These are phyloP conservation scores for Siderastrea siderea DNA, from an alignment of 92 coral and sea anemone species.

Conservation along the genomic window DNA sequence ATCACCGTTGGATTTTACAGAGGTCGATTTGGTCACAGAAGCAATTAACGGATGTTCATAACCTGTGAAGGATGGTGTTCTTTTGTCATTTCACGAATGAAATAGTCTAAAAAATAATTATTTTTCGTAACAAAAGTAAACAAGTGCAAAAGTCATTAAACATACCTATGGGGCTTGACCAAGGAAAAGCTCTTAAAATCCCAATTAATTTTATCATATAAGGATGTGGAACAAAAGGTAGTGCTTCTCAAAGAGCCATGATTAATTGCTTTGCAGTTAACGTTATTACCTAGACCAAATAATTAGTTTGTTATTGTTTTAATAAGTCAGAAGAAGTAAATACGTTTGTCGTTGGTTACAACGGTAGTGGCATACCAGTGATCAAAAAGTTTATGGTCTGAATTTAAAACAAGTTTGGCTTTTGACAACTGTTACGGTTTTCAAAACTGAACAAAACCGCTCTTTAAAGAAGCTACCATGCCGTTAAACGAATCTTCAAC, in stretches of 20 bases:
- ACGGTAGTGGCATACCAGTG: not conserved
- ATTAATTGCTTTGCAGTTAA: not conserved
- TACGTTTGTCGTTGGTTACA: not conserved
- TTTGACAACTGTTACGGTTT: not conserved
- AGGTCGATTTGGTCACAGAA: no score
- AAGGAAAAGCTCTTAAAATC: not conserved
- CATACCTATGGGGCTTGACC: not conserved
- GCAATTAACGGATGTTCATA: no score
- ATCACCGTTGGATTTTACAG: no score
- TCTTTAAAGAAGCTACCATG: not conserved
- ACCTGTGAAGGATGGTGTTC: not conserved
- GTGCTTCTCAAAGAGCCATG: not conserved
- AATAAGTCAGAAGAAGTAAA: not conserved
- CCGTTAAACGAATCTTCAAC: not conserved
- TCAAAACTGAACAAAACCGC: not conserved
- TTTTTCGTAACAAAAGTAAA: not conserved
- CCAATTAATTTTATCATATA: not conserved
- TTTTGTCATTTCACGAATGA: slow-evolving; percentile 13
- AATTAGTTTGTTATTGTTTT: slow-evolving; percentile 2
- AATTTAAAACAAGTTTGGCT: not conserved
- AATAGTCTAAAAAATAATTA: not conserved
- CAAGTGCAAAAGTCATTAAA: not conserved
- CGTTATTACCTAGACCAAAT: not conserved
- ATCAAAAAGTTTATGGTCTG: not conserved
- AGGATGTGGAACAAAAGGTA: not conserved